A percentile compares a stretch with the other conserved stretches of the same genome.
Evolutionary conservation across 2,888 invertebrate genomes (phyloP).

Genomic region (Pandemis heparana): DNA sequence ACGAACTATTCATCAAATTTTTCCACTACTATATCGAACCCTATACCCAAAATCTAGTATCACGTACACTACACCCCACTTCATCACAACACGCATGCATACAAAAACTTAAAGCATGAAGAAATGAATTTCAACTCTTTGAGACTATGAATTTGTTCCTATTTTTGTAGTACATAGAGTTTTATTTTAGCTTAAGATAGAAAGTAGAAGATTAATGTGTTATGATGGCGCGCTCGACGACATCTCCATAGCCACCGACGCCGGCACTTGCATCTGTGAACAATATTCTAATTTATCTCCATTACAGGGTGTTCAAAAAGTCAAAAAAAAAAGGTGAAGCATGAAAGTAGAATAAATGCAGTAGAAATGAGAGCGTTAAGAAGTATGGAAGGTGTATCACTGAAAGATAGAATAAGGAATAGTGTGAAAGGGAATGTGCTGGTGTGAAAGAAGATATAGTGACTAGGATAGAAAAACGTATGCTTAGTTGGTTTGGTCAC

Average conservation of each 20-base stretch:
- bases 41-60: conserved; percentile 34
- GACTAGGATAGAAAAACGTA: too few species aligned
- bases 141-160: conserved; percentile 83
- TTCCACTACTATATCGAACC: conserved; percentile 22
- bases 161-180: conserved; percentile 70
- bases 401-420: too few species aligned
- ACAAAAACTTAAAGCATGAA: conserved; percentile 80
- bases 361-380: too few species aligned
- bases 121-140: conserved; percentile 70
- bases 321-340: too few species aligned
- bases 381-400: too few species aligned
- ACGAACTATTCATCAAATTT: conserved; percentile 25
- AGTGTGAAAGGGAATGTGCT: too few species aligned
- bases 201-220: conserved; percentile 65
- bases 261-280: conserved; percentile 63
- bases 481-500: too few species aligned
- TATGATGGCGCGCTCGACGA: conserved; percentile 78
- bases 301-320: too few species aligned
- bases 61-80: conserved; percentile 42
- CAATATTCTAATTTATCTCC: not conserved
- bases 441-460: too few species aligned
- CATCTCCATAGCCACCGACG: conserved; percentile 70
- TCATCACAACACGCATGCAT: conserved; percentile 57
- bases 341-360: too few species aligned
- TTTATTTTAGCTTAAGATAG: conserved; percentile 70